phyloP scores from a whole-genome alignment of 2,888 invertebrate genomes.

The Caenorhabditis parvicauda region DNA sequence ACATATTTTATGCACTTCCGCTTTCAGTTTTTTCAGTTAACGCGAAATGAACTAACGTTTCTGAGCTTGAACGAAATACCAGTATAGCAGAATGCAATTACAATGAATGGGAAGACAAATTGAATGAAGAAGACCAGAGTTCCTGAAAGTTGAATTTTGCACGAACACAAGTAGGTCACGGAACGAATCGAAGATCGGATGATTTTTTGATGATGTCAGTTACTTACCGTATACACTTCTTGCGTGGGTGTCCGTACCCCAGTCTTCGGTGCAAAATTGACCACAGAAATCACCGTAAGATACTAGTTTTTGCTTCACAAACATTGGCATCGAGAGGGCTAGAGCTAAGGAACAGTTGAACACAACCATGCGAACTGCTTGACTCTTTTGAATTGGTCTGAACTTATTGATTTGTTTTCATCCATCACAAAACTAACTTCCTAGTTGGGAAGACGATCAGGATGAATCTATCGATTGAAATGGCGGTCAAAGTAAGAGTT shows the following conservation, averaged over 20 bases:
- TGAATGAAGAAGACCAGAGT: constrained; percentile 57
- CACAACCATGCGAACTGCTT: constrained; percentile 51
- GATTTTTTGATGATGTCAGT: background rate
- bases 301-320: constrained; percentile 44
- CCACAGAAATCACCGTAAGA: constrained; percentile 34
- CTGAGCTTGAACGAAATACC: constrained; percentile 54
- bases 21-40: background rate
- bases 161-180: too few relatives aligned
- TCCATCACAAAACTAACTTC: constrained; percentile 30
- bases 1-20: background rate
- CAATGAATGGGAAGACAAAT: constrained; percentile 56
- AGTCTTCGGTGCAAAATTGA: constrained; percentile 56
- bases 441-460: constrained; percentile 57
- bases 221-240: constrained; percentile 44
- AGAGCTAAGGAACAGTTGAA: constrained; percentile 47
- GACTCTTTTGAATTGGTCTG: constrained; percentile 51
- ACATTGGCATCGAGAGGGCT: constrained; percentile 52
- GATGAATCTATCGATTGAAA: constrained; percentile 84
- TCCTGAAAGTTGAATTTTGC: constrained; percentile 30
- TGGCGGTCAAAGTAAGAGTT: constrained; percentile 90
- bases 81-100: constrained; percentile 56
- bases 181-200: too few relatives aligned
- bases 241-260: constrained; percentile 39
- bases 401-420: constrained; percentile 7
- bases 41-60: constrained; percentile 23